phyloP scores from a whole-genome alignment of 2,797 vertebrate genomes.

The Hapalemur alaotrensis region DNA sequence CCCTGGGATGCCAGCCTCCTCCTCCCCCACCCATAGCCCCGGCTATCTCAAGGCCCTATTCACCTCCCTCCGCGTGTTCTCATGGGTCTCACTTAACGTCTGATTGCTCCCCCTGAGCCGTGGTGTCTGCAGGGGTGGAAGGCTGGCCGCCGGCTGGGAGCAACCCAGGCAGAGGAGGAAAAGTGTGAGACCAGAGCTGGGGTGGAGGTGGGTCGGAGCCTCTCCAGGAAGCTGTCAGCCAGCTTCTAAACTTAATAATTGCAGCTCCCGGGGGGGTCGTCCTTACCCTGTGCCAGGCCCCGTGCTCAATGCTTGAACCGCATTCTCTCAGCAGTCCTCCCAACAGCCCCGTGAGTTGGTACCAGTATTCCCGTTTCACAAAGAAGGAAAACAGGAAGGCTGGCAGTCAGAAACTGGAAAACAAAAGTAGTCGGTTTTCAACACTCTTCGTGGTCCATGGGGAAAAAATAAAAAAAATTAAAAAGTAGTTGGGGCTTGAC shows the following conservation, averaged over 20 bases:
- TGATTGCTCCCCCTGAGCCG: slow-evolving; percentile 42
- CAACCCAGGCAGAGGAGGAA: background rate
- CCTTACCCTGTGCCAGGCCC: background rate
- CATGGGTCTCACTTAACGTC: slow-evolving; percentile 15
- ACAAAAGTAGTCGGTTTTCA: background rate
- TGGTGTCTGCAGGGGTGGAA: background rate
- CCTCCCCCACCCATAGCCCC: background rate
- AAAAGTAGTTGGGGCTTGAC: background rate
- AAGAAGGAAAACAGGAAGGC: background rate
- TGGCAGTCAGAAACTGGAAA: background rate
- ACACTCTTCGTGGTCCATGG: background rate
- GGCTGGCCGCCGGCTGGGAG: background rate
- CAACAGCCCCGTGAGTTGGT: background rate
- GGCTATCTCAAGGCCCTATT: background rate
- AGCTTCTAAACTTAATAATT: background rate
- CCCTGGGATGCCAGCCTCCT: background rate
- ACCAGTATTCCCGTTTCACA: background rate
- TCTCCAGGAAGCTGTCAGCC: background rate
- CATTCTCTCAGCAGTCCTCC: background rate
- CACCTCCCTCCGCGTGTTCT: background rate
- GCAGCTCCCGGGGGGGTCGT: background rate
- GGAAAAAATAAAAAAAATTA: background rate
- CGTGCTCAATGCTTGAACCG: background rate
- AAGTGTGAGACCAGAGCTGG: background rate
- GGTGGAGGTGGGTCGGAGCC: background rate